phyloP scores from a whole-genome alignment of 2,113 vertebrate species.

The Thamnophis sirtalis region DNA sequence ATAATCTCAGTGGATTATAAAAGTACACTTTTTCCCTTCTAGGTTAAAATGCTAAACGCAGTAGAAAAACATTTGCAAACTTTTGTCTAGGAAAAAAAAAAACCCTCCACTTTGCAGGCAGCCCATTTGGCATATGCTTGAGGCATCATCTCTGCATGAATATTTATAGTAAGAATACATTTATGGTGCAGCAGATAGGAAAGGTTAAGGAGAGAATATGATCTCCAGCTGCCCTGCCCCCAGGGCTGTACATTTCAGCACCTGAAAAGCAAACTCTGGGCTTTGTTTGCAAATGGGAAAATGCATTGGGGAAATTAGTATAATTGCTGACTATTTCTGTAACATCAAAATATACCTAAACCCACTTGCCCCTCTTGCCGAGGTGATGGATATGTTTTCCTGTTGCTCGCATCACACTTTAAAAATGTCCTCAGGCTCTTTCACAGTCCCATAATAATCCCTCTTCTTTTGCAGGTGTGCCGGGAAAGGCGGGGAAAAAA shows the following conservation, averaged over 20 bases:
- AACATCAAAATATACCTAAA: not conserved
- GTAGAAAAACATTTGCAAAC: not conserved
- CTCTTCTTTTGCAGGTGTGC: not conserved
- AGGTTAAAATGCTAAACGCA: slow-evolving; percentile 39
- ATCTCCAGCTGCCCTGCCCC: not conserved
- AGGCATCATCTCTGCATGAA: not conserved
- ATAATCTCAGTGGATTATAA: slow-evolving; percentile 13
- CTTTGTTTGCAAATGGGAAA: not conserved
- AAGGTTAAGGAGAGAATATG: not conserved
- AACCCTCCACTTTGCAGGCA: not conserved
- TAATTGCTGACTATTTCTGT: not conserved
- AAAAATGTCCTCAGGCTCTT: not conserved
- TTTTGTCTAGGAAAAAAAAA: not conserved
- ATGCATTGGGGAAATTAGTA: not conserved
- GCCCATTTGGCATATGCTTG: not conserved
- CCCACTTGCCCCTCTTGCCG: not conserved
- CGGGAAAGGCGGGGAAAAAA: no score
- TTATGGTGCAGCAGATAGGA: not conserved
- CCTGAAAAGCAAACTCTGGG: not conserved
- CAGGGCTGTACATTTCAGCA: not conserved
- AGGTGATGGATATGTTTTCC: not conserved
- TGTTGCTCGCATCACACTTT: not conserved
- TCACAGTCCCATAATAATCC: not conserved
- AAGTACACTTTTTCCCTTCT: slow-evolving; percentile 38
- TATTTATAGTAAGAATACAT: not conserved